Percentiles rank a stretch among this genome's conserved stretches.
These are phyloP conservation scores for Drosophila repleta DNA, from an alignment of 1,140 invertebrate species.

Conservation along the genomic window DNA sequence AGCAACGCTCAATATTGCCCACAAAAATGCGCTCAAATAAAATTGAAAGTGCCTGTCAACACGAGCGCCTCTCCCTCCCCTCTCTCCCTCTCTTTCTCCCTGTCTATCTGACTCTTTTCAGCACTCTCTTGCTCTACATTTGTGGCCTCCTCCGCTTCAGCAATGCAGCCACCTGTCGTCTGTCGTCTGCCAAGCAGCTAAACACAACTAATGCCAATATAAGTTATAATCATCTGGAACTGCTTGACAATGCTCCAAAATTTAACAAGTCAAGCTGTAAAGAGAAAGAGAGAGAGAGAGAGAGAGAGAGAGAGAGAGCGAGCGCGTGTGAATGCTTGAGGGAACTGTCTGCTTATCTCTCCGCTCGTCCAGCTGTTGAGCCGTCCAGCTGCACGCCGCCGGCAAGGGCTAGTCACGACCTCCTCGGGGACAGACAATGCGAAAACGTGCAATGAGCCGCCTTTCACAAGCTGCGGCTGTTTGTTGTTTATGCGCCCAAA, in stretches of 20 bases:
- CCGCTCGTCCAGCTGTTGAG: constrained; percentile 40
- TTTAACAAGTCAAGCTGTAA: constrained; percentile 61
- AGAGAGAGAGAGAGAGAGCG: constrained; percentile 1
- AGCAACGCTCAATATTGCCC: constrained; percentile 63
- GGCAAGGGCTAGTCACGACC: constrained; percentile 67
- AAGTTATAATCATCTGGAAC: constrained; percentile 63
- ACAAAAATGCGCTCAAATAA: constrained; percentile 73
- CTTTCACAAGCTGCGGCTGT: constrained; percentile 15
- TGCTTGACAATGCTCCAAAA: constrained; percentile 39
- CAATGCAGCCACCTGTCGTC: constrained; percentile 71
- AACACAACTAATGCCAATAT: constrained; percentile 67
- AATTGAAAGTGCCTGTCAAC: constrained; percentile 72
- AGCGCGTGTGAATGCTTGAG: constrained; percentile 9
- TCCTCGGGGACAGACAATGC: constrained; percentile 30
- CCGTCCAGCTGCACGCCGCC: constrained; percentile 53
- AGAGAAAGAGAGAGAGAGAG: not conserved
- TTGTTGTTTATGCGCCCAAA: constrained; percentile 38
- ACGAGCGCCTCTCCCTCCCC: not conserved
- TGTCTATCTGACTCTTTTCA: not conserved
- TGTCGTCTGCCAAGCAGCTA: constrained; percentile 50
- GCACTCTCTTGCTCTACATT: constrained; percentile 10
- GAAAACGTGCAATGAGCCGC: constrained; percentile 47
- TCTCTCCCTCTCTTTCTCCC: not conserved
- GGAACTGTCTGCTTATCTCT: constrained; percentile 36
- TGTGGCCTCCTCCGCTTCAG: not conserved